Base-by-base conservation (phyloP, 1,140 invertebrate species). In the Samia ricini region DNA sequence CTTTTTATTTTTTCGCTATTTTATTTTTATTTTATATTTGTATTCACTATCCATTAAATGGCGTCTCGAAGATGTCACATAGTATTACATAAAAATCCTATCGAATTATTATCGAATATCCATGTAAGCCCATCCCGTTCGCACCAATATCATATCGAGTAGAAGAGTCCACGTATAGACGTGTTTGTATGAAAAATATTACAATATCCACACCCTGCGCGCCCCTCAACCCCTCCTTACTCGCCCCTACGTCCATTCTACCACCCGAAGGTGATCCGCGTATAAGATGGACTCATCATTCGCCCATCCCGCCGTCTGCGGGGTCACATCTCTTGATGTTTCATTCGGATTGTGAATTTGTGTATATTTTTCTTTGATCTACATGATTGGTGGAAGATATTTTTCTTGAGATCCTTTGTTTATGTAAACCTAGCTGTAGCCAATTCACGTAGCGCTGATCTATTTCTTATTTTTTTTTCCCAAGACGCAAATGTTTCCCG, bases 181-280 rank as follows among this genome's bases (percentile, higher is more conserved):
- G 84, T 89, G 86, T 89, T 89, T 89, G 86, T 87, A 84, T 89
- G 86, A 86, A 87, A 89, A 89, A 89, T 89, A 89, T 89, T 83
- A 81, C 82, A 82, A 85, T 85, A 85, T 77, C 78, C 70, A 60
- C 63, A 69, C 56, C 59, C 49, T 42, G 4, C 69, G 50, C 61
- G 69, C 56, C 54, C 54, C 50, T 7, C 60, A 66, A 61, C 62
- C 50, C 10, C 18, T 29, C 54, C 56, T 29, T 52, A 54, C 18
- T 51, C 52, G n/a, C 65, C 48, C 59, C 33, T 12, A n/a, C n/a
- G n/a, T n/a, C n/a, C n/a, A n/a, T 64, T 54, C 49, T 22, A 48
- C 52, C 52, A 48, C 23, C 33, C 68, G 71, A 69, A 80, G 77
- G 77, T 77, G 73, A 77, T 77, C 69, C 68, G 65, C 64, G 26